Percentiles rank a stretch among this genome's conserved stretches.
Conservation (phyloP, 1,140 invertebrate species). For the Pseudoatta argentina region DNA sequence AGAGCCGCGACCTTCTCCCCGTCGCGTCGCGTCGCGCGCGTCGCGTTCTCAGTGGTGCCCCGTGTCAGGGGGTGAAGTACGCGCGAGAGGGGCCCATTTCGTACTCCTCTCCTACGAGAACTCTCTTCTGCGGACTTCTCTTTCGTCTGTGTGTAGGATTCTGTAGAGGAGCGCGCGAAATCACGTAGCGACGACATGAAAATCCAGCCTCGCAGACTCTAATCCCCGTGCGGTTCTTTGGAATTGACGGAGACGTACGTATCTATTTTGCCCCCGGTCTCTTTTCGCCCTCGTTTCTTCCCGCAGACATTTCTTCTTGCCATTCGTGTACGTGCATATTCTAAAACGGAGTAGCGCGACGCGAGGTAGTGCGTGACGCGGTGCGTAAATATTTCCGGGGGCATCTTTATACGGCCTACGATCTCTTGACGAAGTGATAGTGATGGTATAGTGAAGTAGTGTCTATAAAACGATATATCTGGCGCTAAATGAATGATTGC, state of each 20-base stretch:
- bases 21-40: conserved; percentile 68
- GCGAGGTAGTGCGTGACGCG: conserved; percentile 8
- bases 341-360: too few relatives aligned
- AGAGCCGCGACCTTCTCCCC: conserved; percentile 72
- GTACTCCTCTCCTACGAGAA: not conserved
- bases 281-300: not conserved
- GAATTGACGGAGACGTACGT: not conserved
- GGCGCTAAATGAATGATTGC: not conserved
- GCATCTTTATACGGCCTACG: not conserved
- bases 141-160: not conserved
- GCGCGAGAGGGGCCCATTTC: conserved; percentile 47
- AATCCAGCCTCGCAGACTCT: conserved; percentile 12
- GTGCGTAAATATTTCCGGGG: not conserved
- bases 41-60: conserved; percentile 42
- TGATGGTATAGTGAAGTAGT: conserved; percentile 26
- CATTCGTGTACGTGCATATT: not conserved
- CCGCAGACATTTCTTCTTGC: not conserved
- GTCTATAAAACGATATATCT: not conserved
- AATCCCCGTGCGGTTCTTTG: not conserved
- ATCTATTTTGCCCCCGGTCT: not conserved
- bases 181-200: not conserved
- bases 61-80: conserved; percentile 29
- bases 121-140: not conserved
- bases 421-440: conserved; percentile 9
- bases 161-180: not conserved